Evolutionary conservation across 2,797 vertebrate genomes (phyloP), one percentile per base, ranked within the genome.

Genomic region (Pantherophis alleghaniensis): DNA sequence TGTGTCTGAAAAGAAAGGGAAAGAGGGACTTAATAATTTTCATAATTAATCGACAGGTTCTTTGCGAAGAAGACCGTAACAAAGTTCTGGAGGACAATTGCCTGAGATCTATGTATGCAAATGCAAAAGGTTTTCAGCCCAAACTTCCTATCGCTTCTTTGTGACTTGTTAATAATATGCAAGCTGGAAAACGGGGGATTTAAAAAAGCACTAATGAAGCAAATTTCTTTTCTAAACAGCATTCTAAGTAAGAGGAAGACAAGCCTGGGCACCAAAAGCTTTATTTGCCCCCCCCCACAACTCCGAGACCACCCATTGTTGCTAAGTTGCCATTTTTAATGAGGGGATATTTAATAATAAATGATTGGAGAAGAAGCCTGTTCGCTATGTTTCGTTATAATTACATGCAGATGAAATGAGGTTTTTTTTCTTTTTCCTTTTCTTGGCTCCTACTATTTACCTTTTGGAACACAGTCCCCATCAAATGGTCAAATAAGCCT

Each of bases 21-120:
- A 87, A 55, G 51, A 28, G 56, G 69, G 51, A 83, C 24, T 57
- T 93, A 87, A 74, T 90, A 87, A 93, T 87, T 87, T 90, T 93
- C 79, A 57, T 87, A 90, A 90, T 93, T 90, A 93, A 93, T 47
- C 60, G 22, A 83, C 89, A 26, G 88, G 37, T 79, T 63, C 57
- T 92, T 66, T 57, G 20, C 57, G 12, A 63, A 90, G 57, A 66
- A 63, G n/a, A 28, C 18, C 28, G 14, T 55, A 89, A 20, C 22
- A 28, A 89, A 86, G n/a, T 55, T 61, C 16, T 53, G 51, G 74
- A 51, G 42, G 89, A 90, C 63, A 86, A 92, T 55, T 90, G 74
- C 88, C 74, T 86, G 86, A 86, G 20, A 83, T 83, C 74, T 22
- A 83, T 24, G 20, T 24, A 47, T 83, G 74, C 74, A 83, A 83